Evolutionary conservation across 2,113 vertebrate species (phyloP).

Genomic region (Takifugu bimaculatus): DNA sequence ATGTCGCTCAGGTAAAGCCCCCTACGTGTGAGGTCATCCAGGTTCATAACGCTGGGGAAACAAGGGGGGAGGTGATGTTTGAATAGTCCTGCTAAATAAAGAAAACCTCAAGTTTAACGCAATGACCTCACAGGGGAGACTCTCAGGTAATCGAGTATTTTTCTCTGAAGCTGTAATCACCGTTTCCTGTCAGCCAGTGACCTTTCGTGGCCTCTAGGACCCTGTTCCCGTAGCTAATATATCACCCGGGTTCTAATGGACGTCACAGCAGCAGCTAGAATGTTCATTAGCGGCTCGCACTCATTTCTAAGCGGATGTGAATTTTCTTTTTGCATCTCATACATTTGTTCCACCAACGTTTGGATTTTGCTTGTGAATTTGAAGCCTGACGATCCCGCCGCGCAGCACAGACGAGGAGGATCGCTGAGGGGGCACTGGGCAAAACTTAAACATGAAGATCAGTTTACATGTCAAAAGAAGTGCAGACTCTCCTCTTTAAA

Average conservation of each 20-base stretch:
- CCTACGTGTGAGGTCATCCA: slow-evolving; percentile 92
- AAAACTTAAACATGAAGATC: not conserved
- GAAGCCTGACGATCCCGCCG: not conserved
- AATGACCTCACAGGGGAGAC: slow-evolving; percentile 14
- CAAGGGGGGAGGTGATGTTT: not conserved
- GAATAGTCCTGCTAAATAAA: slow-evolving; percentile 21
- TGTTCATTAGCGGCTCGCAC: slow-evolving; percentile 19
- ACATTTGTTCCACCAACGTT: not conserved
- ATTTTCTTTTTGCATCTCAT: too few relatives aligned
- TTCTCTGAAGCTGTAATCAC: too few relatives aligned
- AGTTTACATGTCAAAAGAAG: not conserved
- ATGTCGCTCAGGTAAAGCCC: slow-evolving; percentile 97
- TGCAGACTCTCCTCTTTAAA: not conserved
- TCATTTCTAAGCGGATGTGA: not conserved
- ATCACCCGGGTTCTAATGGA: slow-evolving; percentile 18
- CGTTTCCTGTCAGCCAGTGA: slow-evolving; percentile 6
- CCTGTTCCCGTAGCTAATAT: slow-evolving; percentile 4
- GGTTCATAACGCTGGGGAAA: slow-evolving; percentile 89
- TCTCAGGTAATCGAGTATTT: too few relatives aligned
- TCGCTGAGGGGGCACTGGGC: not conserved
- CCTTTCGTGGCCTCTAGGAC: slow-evolving; percentile 23
- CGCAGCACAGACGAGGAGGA: too few relatives aligned
- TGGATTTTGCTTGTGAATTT: not conserved
- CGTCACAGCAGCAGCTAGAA: slow-evolving; percentile 17
- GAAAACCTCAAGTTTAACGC: slow-evolving; percentile 12